A percentile compares a stretch with the other conserved stretches of the same genome.
Evolutionary conservation across 1,140 invertebrate species (phyloP).

Genomic region (Drosophila quadrilineata): DNA sequence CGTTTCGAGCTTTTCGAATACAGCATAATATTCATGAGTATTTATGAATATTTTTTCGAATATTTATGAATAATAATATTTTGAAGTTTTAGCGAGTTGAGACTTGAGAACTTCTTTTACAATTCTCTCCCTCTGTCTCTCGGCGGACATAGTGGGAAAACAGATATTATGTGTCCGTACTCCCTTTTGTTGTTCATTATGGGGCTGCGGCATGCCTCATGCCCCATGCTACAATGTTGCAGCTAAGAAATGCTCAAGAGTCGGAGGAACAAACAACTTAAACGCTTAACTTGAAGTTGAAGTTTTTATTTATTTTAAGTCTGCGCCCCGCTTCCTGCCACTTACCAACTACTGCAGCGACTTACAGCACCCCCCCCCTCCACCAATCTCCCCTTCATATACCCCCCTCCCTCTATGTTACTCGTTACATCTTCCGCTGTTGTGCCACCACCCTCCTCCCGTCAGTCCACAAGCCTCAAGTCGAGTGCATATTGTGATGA

Average conservation of each 20-base stretch:
- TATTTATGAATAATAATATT: no score
- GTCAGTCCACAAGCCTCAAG: neutral
- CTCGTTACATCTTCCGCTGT: no score
- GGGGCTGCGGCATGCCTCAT: no score
- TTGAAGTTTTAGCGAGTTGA: no score
- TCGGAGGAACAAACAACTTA: constrained; percentile 75
- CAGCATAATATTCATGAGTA: no score
- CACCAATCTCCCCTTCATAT: no score
- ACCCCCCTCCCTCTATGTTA: no score
- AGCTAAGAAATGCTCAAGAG: constrained; percentile 68
- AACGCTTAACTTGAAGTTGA: constrained; percentile 66
- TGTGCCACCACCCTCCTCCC: no score
- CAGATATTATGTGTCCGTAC: constrained; percentile 38
- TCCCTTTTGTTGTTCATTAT: constrained; percentile 50
- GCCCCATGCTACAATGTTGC: constrained; percentile 69
- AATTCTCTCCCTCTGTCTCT: no score
- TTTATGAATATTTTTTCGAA: no score
- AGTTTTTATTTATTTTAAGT: constrained; percentile 78
- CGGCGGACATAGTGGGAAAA: constrained; percentile 35
- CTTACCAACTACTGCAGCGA: neutral
- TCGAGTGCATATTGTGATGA: constrained; percentile 24
- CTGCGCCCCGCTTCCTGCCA: constrained; percentile 35
- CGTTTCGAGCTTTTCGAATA: no score
- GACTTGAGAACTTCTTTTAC: no score
- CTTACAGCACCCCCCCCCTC: neutral